phyloP scores from a whole-genome alignment of 2,797 vertebrate genomes.

The Ctenosaura bakeri region DNA sequence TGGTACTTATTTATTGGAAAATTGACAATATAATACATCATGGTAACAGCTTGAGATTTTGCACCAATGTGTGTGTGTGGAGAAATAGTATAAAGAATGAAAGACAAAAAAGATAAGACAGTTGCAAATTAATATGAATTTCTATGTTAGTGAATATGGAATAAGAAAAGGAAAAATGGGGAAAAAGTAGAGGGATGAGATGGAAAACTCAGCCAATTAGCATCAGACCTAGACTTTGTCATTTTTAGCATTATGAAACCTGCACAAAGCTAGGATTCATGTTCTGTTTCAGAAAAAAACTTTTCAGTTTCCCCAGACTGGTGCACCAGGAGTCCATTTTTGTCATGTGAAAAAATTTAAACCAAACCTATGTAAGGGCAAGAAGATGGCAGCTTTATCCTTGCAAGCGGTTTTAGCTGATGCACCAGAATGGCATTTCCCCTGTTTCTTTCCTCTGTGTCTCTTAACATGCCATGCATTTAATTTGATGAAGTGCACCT shows the following conservation, averaged over 20 bases:
- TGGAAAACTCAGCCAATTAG: background rate
- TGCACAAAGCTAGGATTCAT: background rate
- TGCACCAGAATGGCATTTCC: background rate
- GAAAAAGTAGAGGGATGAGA: background rate
- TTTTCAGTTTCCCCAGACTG: background rate
- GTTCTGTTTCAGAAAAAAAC: background rate
- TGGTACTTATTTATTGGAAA: constrained; percentile 14
- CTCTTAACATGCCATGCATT: background rate
- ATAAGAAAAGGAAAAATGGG: constrained; percentile 1
- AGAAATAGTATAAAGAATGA: constrained; percentile 20
- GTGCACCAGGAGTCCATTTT: background rate
- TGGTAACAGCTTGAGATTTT: constrained; percentile 29
- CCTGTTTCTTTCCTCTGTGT: too few relatives aligned
- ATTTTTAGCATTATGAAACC: background rate
- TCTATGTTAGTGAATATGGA: background rate
- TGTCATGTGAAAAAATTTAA: background rate
- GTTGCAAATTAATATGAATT: constrained; percentile 33
- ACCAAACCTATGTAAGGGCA: background rate
- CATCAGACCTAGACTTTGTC: background rate
- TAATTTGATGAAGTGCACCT: background rate
- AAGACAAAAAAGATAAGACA: background rate
- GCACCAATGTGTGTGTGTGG: background rate
- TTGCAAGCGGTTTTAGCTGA: background rate
- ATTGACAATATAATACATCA: constrained; percentile 25
- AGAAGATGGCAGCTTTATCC: background rate